Evolutionary conservation across 1,140 invertebrate genomes (phyloP).

Genomic region (Stenopsyche tienmushanensis): DNA sequence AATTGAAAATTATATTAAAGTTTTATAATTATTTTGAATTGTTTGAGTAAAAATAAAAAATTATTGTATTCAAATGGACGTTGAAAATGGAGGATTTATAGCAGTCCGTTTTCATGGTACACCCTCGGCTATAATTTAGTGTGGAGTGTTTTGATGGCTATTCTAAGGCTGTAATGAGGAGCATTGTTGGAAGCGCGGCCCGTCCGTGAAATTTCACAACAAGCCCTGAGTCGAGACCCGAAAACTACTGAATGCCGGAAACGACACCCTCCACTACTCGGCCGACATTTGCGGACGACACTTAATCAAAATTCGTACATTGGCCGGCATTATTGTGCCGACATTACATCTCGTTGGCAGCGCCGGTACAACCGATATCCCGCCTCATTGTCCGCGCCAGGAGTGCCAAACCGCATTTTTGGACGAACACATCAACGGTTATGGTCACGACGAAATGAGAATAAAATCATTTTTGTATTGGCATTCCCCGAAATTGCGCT

Average conservation of each 20-base stretch:
- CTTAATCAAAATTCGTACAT: constrained; percentile 41
- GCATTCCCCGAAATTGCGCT: too few species aligned
- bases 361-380: background rate
- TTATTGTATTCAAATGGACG: background rate
- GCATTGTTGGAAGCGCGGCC: too few species aligned
- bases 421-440: too few species aligned
- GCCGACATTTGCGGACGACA: constrained; percentile 31
- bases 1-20: too few species aligned
- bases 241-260: background rate
- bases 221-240: background rate
- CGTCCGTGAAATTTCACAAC: background rate
- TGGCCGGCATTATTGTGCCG: constrained; percentile 33
- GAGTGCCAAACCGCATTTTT: too few species aligned
- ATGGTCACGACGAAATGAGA: too few species aligned
- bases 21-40: too few species aligned
- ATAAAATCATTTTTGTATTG: too few species aligned
- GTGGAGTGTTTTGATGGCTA: background rate
- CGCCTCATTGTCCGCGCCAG: too few species aligned
- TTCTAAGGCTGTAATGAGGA: too few species aligned
- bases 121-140: background rate
- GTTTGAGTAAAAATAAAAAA: too few species aligned
- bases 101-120: background rate
- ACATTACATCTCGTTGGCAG: constrained; percentile 37
- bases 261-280: background rate
- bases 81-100: too few species aligned